Conservation (phyloP, 2,888 invertebrate species). For the Molorchus minor region DNA sequence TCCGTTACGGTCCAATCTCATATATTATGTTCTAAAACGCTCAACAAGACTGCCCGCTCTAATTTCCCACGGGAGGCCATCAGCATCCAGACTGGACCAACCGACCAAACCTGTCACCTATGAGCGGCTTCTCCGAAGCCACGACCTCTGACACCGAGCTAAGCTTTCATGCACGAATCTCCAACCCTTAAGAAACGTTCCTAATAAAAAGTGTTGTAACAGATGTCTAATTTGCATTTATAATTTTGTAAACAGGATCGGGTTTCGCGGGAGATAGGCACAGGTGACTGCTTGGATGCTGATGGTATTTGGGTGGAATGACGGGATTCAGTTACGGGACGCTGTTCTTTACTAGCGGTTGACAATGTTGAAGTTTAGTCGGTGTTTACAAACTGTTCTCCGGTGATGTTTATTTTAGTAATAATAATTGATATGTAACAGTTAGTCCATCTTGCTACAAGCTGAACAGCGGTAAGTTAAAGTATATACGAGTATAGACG, state of each 20-base stretch:
- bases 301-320: conserved; percentile 4
- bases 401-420: too few relatives aligned
- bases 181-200: conserved; percentile 29
- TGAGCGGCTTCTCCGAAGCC: conserved; percentile 36
- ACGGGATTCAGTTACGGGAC: conserved; percentile 35
- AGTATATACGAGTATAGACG: too few relatives aligned
- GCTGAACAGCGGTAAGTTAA: too few relatives aligned
- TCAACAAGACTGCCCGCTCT: conserved; percentile 37
- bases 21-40: not conserved
- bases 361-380: too few relatives aligned
- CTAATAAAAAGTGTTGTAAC: conserved; percentile 45
- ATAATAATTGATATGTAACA: too few relatives aligned
- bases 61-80: conserved; percentile 59
- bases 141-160: conserved; percentile 26
- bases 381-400: too few relatives aligned
- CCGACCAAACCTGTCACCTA: conserved; percentile 55
- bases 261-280: conserved; percentile 28
- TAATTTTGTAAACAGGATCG: conserved; percentile 43
- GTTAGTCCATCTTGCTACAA: too few relatives aligned
- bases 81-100: conserved; percentile 53
- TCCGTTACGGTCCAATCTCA: not conserved
- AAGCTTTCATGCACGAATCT: not conserved
- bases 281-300: conserved; percentile 24
- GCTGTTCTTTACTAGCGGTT: conserved; percentile 12
- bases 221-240: conserved; percentile 48